Conservation (phyloP, 2,888 invertebrate genomes). For the Hypolimnas misippus region DNA sequence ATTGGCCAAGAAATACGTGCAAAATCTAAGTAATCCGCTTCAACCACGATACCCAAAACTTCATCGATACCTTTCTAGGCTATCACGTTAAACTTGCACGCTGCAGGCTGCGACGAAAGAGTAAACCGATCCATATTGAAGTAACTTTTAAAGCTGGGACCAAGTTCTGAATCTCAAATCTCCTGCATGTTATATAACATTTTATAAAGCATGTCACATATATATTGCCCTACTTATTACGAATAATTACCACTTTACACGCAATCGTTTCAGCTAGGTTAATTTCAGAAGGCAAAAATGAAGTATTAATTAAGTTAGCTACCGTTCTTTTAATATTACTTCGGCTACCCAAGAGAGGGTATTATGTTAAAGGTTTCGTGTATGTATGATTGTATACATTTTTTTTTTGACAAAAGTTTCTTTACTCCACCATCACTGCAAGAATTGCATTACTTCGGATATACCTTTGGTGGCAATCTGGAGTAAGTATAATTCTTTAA, state of each 20-base stretch:
- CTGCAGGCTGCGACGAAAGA: constrained; percentile 64
- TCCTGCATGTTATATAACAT: not conserved
- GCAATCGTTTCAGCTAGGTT: not conserved
- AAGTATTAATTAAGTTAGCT: too few relatives aligned
- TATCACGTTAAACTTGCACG: constrained; percentile 56
- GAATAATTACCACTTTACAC: not conserved
- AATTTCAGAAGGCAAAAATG: too few relatives aligned
- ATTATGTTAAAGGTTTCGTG: too few relatives aligned
- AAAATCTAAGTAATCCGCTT: constrained; percentile 65
- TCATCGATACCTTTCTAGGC: constrained; percentile 63
- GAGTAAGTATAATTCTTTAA: too few relatives aligned
- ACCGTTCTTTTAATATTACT: too few relatives aligned
- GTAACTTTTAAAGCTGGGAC: constrained; percentile 34
- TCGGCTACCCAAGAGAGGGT: too few relatives aligned
- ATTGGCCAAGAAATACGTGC: constrained; percentile 18
- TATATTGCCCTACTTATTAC: not conserved
- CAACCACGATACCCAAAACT: constrained; percentile 62
- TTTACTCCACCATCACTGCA: too few relatives aligned
- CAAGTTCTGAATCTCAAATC: not conserved
- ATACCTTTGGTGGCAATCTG: too few relatives aligned
- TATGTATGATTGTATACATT: too few relatives aligned
- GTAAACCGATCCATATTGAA: constrained; percentile 59
- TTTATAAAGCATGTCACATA: not conserved
- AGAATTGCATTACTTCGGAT: too few relatives aligned
- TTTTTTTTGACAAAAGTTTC: too few relatives aligned